A percentile compares a stretch with the other conserved stretches of the same genome.
phyloP scores from a whole-genome alignment of 2,797 vertebrate genomes.

The Tokudaia tokunoshimensis region DNA sequence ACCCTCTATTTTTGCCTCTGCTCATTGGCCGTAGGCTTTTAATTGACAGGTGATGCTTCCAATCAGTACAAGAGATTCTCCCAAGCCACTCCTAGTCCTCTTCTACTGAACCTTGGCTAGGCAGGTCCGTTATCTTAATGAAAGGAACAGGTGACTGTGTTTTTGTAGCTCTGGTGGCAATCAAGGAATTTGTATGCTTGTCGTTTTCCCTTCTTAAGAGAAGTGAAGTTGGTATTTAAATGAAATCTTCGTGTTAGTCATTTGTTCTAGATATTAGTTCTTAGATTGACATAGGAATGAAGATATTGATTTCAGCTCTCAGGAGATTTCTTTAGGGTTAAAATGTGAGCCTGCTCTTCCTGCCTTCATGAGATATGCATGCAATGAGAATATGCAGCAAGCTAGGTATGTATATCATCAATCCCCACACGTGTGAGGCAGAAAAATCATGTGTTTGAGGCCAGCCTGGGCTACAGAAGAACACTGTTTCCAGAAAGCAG shows the following conservation, averaged over 20 bases:
- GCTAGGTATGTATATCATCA: not conserved
- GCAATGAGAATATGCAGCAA: not conserved
- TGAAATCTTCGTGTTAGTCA: not conserved
- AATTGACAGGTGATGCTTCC: not conserved
- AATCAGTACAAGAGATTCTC: not conserved
- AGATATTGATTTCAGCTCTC: not conserved
- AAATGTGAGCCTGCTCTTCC: not conserved
- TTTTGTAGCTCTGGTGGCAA: not conserved
- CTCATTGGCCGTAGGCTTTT: not conserved
- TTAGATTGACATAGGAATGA: not conserved
- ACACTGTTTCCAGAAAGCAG: not conserved
- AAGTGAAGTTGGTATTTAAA: not conserved
- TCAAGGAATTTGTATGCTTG: not conserved
- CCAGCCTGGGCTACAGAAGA: not conserved
- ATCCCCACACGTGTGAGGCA: not conserved
- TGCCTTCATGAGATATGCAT: not conserved
- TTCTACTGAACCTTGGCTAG: not conserved
- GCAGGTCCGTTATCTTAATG: not conserved
- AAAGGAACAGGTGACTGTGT: not conserved
- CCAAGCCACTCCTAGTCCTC: not conserved
- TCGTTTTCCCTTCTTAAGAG: not conserved
- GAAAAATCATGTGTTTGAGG: not conserved
- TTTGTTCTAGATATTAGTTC: not conserved
- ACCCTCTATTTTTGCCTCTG: not conserved
- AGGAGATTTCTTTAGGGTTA: not conserved